phyloP scores from a whole-genome alignment of 2,113 vertebrate genomes.

The Oncorhynchus clarkii region DNA sequence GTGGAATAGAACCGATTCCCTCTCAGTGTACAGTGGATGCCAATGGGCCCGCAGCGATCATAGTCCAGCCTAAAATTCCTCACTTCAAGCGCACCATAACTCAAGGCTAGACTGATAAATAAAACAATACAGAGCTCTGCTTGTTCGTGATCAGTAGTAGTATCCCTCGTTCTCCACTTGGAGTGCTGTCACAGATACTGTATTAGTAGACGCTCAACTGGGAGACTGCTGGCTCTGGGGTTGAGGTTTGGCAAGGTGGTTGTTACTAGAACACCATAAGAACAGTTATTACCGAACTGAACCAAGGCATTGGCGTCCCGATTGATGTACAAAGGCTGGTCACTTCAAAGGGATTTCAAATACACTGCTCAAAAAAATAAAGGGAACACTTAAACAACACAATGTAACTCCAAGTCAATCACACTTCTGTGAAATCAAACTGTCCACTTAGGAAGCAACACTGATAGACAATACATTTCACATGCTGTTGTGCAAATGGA shows the following conservation, averaged over 20 bases:
- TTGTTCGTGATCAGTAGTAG: conserved; percentile 48
- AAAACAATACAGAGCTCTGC: conserved; percentile 66
- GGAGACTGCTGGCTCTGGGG: neutral
- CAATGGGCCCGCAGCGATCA: conserved; percentile 71
- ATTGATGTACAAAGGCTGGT: neutral
- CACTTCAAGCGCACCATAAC: conserved; percentile 68
- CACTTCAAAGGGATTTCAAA: neutral
- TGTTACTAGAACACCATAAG: neutral
- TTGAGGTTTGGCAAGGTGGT: neutral
- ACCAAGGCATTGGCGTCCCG: neutral
- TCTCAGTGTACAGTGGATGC: conserved; percentile 69
- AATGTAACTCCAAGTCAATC: too few relatives aligned
- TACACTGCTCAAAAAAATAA: neutral
- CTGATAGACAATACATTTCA: too few relatives aligned
- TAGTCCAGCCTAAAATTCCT: conserved; percentile 73
- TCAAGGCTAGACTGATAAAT: conserved; percentile 73
- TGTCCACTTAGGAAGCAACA: too few relatives aligned
- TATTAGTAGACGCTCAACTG: neutral
- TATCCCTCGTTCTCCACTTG: conserved; percentile 57
- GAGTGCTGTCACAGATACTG: conserved; percentile 40
- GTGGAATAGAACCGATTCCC: conserved; percentile 79
- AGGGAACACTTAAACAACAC: too few relatives aligned
- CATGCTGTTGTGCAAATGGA: too few relatives aligned
- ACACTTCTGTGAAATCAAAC: too few relatives aligned
- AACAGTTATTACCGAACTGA: too few relatives aligned